These are phyloP conservation scores for Epicampocera succincta DNA, from an alignment of 2,888 invertebrate genomes.

Conservation along the genomic window DNA sequence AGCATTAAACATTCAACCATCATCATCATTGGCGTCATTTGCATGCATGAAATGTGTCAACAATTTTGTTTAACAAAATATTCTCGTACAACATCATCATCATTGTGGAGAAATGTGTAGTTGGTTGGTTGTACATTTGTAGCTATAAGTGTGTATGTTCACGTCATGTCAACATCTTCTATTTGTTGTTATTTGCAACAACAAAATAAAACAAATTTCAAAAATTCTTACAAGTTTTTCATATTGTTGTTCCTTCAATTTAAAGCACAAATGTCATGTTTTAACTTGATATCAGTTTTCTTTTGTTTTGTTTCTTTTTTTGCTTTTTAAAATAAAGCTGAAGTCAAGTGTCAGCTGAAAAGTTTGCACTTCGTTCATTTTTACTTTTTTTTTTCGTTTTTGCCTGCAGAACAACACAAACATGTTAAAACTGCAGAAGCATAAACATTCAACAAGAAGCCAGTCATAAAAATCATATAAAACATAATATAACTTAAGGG, in stretches of 20 bases:
- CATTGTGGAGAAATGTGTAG: constrained; percentile 17
- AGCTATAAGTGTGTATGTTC: constrained; percentile 6
- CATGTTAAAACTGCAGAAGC: background rate
- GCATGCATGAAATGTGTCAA: constrained; percentile 68
- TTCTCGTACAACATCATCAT: constrained; percentile 39
- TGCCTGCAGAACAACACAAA: background rate
- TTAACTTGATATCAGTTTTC: background rate
- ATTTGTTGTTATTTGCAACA: constrained; percentile 24
- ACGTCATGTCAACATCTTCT: constrained; percentile 47
- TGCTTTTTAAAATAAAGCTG: background rate
- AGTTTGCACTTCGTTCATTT: background rate
- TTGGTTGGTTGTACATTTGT: constrained; percentile 10
- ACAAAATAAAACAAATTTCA: constrained; percentile 42
- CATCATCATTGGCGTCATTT: constrained; percentile 64
- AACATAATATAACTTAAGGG: constrained; percentile 8
- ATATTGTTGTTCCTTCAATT: constrained; percentile 20
- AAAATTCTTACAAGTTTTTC: constrained; percentile 35
- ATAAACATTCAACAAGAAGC: constrained; percentile 8
- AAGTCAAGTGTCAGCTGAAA: constrained; percentile 11
- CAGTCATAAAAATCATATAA: constrained; percentile 38
- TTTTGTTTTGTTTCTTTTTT: background rate
- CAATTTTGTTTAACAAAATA: constrained; percentile 61
- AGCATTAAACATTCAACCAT: constrained; percentile 32
- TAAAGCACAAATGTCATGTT: constrained; percentile 37
- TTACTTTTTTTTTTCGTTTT: no score